Evolutionary conservation across 2,113 vertebrate genomes (phyloP).

Genomic region (Tychaedon coryphoeus): DNA sequence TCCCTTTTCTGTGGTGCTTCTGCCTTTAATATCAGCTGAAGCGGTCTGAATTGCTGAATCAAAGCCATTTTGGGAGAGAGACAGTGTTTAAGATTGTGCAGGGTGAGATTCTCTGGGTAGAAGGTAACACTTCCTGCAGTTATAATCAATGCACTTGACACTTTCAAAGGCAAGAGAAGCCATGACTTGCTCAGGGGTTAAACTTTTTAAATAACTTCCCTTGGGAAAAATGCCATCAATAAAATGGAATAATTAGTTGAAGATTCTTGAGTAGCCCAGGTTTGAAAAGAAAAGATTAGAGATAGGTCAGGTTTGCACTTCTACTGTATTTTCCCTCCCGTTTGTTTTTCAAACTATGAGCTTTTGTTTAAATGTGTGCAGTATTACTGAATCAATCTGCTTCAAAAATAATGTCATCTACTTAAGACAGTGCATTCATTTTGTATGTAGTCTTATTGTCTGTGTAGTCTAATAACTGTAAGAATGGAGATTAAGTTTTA

Average conservation of each 20-base stretch:
- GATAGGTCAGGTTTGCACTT: conserved; percentile 33
- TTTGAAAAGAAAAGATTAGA: conserved; percentile 61
- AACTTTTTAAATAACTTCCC: conserved; percentile 91
- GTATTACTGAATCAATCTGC: background rate
- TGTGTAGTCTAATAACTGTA: background rate
- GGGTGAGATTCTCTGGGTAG: conserved; percentile 79
- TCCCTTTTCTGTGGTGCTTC: conserved; percentile 63
- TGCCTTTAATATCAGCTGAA: conserved; percentile 75
- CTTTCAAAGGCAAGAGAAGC: conserved; percentile 85
- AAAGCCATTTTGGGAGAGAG: conserved; percentile 68
- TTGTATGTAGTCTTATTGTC: background rate
- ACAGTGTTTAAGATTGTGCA: conserved; percentile 71
- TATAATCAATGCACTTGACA: conserved; percentile 89
- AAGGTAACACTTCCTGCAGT: conserved; percentile 84
- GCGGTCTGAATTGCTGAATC: conserved; percentile 69
- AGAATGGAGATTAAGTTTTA: background rate
- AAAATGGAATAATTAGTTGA: conserved; percentile 89
- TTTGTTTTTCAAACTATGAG: conserved; percentile 30
- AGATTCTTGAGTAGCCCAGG: conserved; percentile 70
- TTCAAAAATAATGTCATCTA: background rate
- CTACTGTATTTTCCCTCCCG: background rate
- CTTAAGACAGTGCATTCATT: background rate
- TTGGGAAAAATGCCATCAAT: conserved; percentile 86
- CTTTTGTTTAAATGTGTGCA: conserved; percentile 23
- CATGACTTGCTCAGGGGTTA: conserved; percentile 87